Conservation (phyloP, 2,113 vertebrate genomes). For the Petrocephalus microphthalmus region DNA sequence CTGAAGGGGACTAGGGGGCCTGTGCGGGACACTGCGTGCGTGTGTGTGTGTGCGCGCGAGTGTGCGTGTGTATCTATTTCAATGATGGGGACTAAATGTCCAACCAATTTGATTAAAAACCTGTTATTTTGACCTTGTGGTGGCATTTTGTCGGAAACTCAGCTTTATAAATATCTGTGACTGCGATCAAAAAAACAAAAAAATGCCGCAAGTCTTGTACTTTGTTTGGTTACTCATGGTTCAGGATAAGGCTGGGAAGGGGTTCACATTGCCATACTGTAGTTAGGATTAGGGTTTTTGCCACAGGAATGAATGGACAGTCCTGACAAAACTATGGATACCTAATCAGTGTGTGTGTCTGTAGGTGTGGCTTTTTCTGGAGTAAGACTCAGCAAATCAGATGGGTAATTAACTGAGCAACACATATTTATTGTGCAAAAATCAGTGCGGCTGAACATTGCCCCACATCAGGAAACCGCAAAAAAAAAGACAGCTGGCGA, state of each 20-base stretch:
- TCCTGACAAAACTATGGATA: background rate
- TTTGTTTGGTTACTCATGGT: background rate
- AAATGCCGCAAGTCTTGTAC: background rate
- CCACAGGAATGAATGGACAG: no score
- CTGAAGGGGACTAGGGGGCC: background rate
- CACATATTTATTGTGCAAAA: background rate
- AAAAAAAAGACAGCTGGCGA: background rate
- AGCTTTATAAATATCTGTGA: no score
- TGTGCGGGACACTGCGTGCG: background rate
- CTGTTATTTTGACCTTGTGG: no score
- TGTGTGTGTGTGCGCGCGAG: background rate
- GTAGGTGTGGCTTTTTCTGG: background rate
- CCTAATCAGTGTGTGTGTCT: conserved; percentile 2
- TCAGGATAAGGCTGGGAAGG: background rate
- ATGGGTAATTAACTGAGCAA: background rate
- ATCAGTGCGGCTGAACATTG: background rate
- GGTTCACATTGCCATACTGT: no score
- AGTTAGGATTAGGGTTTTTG: no score
- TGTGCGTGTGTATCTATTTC: background rate
- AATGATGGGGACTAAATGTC: no score
- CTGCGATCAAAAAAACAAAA: no score
- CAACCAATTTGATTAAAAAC: no score
- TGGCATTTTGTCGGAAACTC: no score
- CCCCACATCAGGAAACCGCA: background rate
- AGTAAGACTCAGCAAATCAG: background rate